Evolutionary conservation across 2,888 invertebrate species (phyloP).

Genomic region (Epirrita christyi): DNA sequence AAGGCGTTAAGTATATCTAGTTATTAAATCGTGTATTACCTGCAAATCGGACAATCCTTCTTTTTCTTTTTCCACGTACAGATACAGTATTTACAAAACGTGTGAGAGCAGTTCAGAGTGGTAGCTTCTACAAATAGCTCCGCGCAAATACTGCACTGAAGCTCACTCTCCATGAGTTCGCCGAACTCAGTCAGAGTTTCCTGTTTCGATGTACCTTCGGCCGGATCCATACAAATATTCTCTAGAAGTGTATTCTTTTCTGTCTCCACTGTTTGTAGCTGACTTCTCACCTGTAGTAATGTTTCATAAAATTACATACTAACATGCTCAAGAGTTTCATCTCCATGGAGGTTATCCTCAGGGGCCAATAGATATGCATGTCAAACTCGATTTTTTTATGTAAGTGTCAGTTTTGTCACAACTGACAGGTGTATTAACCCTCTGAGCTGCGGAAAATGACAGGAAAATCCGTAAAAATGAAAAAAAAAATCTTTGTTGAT

Average conservation of each 20-base stretch:
- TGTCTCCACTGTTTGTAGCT: conserved; percentile 59
- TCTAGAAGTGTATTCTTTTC: conserved; percentile 65
- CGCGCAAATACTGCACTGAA: conserved; percentile 90
- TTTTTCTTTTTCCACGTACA: conserved; percentile 88
- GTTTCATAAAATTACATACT: not conserved
- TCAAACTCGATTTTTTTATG: too few relatives aligned
- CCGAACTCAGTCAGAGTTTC: conserved; percentile 69
- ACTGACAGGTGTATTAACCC: too few relatives aligned
- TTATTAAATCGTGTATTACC: too few relatives aligned
- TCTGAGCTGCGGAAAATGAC: too few relatives aligned
- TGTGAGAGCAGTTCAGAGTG: conserved; percentile 90
- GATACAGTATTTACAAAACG: conserved; percentile 90
- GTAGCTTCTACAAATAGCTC: conserved; percentile 89
- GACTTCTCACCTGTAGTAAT: conserved; percentile 56
- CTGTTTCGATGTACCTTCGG: conserved; percentile 54
- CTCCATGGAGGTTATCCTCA: too few relatives aligned
- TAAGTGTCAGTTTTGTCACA: too few relatives aligned
- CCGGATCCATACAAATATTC: conserved; percentile 42
- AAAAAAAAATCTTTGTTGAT: too few relatives aligned
- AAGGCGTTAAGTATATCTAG: too few relatives aligned
- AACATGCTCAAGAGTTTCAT: too few relatives aligned
- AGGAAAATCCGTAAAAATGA: too few relatives aligned
- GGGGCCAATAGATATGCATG: too few relatives aligned
- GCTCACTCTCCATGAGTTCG: conserved; percentile 87
- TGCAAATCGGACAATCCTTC: conserved; percentile 89